Conservation (phyloP, 2,113 vertebrate genomes). For the Corapipo altera region DNA sequence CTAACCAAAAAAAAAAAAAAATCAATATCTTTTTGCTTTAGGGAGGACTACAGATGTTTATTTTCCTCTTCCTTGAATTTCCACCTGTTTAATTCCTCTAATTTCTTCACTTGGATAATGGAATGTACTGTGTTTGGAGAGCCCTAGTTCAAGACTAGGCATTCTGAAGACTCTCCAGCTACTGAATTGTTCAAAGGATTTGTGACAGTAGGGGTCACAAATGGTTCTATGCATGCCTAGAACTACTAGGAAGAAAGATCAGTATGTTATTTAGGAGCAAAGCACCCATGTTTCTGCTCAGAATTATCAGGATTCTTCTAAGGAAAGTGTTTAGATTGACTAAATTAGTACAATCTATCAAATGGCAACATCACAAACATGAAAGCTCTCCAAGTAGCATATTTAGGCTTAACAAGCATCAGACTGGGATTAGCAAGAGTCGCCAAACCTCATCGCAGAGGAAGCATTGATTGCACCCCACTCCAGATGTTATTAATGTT, state of each 20-base stretch:
- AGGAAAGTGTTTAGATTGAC: not conserved
- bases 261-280: not conserved
- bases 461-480: not conserved
- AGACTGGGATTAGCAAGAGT: not conserved
- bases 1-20: not conserved
- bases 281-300: not conserved
- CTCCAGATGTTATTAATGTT: slow-evolving; percentile 10
- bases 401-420: not conserved
- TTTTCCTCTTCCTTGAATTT: not conserved
- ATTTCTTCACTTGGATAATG: not conserved
- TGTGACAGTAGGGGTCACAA: not conserved
- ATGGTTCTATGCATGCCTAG: not conserved
- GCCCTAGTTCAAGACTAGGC: not conserved
- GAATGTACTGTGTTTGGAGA: not conserved
- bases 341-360: not conserved
- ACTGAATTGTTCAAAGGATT: not conserved
- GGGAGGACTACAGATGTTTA: not conserved
- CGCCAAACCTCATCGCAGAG: not conserved
- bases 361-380: not conserved
- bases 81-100: not conserved
- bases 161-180: not conserved
- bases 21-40: not conserved
- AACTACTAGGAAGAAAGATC: not conserved
- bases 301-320: not conserved
- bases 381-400: not conserved